Percentiles rank a stretch among this genome's conserved stretches.
These are phyloP conservation scores for Muscicapa adusta DNA, from an alignment of 2,113 vertebrate species.

Conservation along the genomic window DNA sequence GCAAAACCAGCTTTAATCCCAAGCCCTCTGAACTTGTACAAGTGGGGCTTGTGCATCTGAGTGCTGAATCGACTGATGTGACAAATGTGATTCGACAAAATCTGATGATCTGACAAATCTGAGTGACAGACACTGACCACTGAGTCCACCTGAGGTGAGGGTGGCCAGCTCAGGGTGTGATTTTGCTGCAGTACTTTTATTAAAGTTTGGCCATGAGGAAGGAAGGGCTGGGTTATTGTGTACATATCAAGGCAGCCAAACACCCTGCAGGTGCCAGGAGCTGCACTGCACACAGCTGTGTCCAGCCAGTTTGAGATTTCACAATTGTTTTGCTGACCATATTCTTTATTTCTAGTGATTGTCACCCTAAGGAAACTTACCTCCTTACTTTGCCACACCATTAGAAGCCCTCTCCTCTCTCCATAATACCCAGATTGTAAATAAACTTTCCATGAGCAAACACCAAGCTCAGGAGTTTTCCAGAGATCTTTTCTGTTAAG, in stretches of 20 bases:
- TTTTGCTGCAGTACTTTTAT: not conserved
- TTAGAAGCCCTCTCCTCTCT: not conserved
- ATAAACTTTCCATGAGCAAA: not conserved
- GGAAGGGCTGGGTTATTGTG: not conserved
- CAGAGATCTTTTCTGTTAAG: not conserved
- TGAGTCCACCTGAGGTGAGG: not conserved
- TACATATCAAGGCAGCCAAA: not conserved
- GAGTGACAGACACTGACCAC: not conserved
- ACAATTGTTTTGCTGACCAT: not conserved
- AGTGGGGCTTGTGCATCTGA: rapidly evolving
- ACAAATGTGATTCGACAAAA: not conserved
- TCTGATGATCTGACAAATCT: not conserved
- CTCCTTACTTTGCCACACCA: not conserved
- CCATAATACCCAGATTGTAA: not conserved
- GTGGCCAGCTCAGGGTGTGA: not conserved
- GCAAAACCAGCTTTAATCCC: not conserved
- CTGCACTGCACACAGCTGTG: not conserved
- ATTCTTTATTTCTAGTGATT: not conserved
- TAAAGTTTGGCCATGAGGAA: not conserved
- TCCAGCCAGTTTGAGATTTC: not conserved
- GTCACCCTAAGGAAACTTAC: not conserved
- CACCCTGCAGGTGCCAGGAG: not conserved
- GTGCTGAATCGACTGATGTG: not conserved
- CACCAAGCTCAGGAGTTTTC: not conserved
- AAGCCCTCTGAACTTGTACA: not conserved